phyloP scores from a whole-genome alignment of 2,797 vertebrate genomes.

The Sciaenops ocellatus region DNA sequence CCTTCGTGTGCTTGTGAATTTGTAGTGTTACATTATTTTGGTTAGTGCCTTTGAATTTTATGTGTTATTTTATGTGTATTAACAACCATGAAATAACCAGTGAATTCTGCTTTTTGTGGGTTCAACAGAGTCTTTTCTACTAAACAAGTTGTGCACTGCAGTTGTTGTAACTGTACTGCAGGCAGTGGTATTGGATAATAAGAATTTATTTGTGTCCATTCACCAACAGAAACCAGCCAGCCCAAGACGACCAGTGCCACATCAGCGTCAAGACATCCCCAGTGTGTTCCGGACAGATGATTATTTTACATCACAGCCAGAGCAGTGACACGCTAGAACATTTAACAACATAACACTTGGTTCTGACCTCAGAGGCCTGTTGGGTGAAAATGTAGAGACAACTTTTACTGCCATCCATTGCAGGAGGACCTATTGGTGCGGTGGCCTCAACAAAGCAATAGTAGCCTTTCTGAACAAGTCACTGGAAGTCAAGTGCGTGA shows the following conservation, averaged over 20 bases:
- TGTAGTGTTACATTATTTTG: neutral
- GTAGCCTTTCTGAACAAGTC: conserved; percentile 74
- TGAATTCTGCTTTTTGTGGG: neutral
- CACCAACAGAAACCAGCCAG: conserved; percentile 86
- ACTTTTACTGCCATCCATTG: conserved; percentile 74
- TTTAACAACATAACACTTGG: conserved; percentile 25
- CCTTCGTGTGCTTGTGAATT: neutral
- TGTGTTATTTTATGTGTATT: neutral
- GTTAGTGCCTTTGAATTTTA: neutral
- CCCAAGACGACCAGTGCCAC: conserved; percentile 80
- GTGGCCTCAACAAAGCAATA: conserved; percentile 82
- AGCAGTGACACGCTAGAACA: conserved; percentile 70
- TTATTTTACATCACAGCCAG: conserved; percentile 89
- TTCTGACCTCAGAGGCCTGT: conserved; percentile 72
- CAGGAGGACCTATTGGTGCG: conserved; percentile 64
- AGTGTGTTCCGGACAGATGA: conserved; percentile 94
- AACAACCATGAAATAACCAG: neutral
- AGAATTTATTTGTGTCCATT: conserved; percentile 45
- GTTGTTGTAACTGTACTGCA: neutral
- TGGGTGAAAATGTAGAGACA: conserved; percentile 59
- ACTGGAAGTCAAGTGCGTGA: conserved; percentile 47
- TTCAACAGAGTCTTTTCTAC: neutral
- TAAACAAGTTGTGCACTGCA: neutral
- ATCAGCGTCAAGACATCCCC: conserved; percentile 86
- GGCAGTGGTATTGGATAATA: neutral